Percentiles rank a stretch among this genome's conserved stretches.
phyloP scores from a whole-genome alignment of 2,888 invertebrate genomes.

The Caenorhabditis afra region DNA sequence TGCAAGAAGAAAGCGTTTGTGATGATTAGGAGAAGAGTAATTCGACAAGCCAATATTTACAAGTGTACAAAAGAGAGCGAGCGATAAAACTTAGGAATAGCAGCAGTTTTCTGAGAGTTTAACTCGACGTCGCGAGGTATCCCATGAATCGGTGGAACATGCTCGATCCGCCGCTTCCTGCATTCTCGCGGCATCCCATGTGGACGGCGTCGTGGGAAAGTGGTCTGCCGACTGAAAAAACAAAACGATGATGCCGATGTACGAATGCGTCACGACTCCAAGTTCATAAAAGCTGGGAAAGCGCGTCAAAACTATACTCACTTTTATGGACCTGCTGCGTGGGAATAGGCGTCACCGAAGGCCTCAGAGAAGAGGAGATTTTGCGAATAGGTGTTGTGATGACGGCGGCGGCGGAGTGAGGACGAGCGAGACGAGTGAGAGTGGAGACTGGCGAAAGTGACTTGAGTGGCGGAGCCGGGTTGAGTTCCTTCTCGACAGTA shows the following conservation, averaged over 20 bases:
- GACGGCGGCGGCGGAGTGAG: constrained; percentile 40
- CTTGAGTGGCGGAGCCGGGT: constrained; percentile 8
- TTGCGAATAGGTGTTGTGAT: constrained; percentile 43
- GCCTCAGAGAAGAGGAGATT: constrained; percentile 29
- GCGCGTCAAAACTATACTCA: constrained; percentile 12
- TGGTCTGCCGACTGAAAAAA: constrained; percentile 48
- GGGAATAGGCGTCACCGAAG: constrained; percentile 36
- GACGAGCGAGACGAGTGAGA: constrained; percentile 32
- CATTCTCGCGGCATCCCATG: constrained; percentile 49
- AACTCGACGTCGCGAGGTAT: constrained; percentile 51
- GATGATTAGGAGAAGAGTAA: constrained; percentile 24
- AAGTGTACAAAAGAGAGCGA: constrained; percentile 33
- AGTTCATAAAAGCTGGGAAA: constrained; percentile 9
- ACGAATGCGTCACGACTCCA: constrained; percentile 3
- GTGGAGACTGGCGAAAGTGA: constrained; percentile 46
- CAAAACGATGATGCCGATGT: constrained; percentile 11
- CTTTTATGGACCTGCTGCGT: constrained; percentile 32
- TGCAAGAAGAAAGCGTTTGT: constrained; percentile 38
- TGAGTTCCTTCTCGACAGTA: constrained; percentile 29
- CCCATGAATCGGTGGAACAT: constrained; percentile 47
- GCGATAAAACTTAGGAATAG: not conserved
- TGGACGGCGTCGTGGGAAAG: constrained; percentile 43
- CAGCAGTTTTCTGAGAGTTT: not conserved
- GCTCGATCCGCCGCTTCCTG: constrained; percentile 23
- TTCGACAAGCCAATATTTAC: constrained; percentile 50